These are phyloP conservation scores for Blastomussa wellsi DNA, from an alignment of 92 coral and sea anemone genomes.

Conservation along the genomic window DNA sequence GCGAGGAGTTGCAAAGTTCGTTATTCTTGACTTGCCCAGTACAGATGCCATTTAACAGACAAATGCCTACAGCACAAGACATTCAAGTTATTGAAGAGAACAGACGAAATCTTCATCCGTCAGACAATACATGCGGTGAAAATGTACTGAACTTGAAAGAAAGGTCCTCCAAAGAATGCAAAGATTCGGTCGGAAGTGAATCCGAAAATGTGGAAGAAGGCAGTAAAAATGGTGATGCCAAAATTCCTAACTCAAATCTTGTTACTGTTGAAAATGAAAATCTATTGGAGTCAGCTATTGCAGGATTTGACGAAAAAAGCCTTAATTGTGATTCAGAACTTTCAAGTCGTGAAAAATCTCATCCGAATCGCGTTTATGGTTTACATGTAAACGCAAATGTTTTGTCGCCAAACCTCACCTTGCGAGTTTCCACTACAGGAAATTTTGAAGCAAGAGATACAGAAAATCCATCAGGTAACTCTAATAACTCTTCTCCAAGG, in stretches of 20 bases:
- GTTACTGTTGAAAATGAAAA: not conserved
- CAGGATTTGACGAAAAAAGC: not conserved
- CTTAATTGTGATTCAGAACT: not conserved
- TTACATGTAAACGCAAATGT: not conserved
- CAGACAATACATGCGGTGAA: not conserved
- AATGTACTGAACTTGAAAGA: not conserved
- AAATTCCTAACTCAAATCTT: not conserved
- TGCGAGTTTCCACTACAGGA: not conserved
- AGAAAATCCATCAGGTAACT: not conserved
- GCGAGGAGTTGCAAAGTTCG: not conserved
- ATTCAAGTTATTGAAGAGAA: constrained; percentile 13
- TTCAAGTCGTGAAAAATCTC: not conserved
- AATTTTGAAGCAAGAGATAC: not conserved
- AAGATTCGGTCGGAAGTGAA: not conserved
- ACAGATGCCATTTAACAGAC: constrained; percentile 53
- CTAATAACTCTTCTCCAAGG: not conserved
- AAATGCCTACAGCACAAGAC: constrained; percentile 62
- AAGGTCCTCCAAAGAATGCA: not conserved
- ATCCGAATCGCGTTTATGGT: too few species aligned
- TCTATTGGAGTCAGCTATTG: not conserved
- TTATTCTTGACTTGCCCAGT: constrained; percentile 52
- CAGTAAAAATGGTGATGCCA: not conserved
- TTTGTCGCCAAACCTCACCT: not conserved
- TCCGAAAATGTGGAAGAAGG: not conserved
- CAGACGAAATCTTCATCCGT: not conserved